Percentiles rank a stretch among this genome's conserved stretches.
phyloP scores from a whole-genome alignment of 2,797 vertebrate species.

The Sebastes vulpes region DNA sequence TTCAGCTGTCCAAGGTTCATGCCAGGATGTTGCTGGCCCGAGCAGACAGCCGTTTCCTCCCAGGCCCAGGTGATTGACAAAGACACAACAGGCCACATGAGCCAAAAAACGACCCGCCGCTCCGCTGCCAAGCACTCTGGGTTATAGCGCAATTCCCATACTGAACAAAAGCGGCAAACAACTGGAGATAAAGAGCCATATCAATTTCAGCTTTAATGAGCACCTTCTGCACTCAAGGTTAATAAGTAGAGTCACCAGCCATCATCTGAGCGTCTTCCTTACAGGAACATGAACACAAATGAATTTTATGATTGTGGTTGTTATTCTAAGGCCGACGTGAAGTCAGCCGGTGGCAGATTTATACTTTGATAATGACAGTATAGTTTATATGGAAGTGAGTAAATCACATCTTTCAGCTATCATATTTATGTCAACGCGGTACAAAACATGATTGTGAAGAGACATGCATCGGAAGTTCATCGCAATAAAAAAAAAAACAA shows the following conservation, averaged over 20 bases:
- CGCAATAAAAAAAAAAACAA: neutral
- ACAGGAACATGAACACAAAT: conserved; percentile 46
- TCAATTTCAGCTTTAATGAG: conserved; percentile 81
- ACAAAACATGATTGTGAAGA: conserved; percentile 29
- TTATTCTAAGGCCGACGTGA: conserved; percentile 29
- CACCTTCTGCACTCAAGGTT: conserved; percentile 60
- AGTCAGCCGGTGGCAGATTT: conserved; percentile 62
- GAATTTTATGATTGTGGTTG: conserved; percentile 50
- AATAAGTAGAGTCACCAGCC: conserved; percentile 61
- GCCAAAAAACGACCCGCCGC: conserved; percentile 61
- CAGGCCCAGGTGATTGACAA: conserved; percentile 79
- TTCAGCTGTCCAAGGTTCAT: conserved; percentile 77
- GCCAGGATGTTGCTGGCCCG: conserved; percentile 74
- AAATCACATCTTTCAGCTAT: conserved; percentile 48
- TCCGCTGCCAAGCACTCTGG: conserved; percentile 75
- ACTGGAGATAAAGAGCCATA: conserved; percentile 72
- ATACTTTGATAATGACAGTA: conserved; percentile 52
- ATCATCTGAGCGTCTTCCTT: conserved; percentile 35
- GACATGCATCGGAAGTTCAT: conserved; percentile 37
- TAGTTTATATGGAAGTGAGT: conserved; percentile 47
- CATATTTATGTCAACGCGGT: conserved; percentile 36
- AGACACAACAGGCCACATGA: conserved; percentile 74
- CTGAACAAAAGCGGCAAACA: conserved; percentile 76
- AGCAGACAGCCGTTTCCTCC: conserved; percentile 75
- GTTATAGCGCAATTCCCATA: conserved; percentile 78